These are phyloP conservation scores for Stenoptilia bipunctidactyla DNA, from an alignment of 2,888 invertebrate genomes.

Conservation along the genomic window DNA sequence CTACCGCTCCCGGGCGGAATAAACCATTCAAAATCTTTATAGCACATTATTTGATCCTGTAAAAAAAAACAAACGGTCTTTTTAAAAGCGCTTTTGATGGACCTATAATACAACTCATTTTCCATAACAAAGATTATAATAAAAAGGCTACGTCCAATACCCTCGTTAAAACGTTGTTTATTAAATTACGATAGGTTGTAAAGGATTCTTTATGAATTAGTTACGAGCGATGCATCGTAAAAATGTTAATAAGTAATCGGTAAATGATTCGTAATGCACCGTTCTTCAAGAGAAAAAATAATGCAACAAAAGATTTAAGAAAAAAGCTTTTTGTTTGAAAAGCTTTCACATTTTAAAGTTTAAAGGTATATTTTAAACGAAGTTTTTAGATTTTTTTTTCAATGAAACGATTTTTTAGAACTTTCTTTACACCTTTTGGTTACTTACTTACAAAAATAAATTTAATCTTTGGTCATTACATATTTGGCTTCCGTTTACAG, in stretches of 20 bases:
- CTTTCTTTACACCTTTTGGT: too few species aligned
- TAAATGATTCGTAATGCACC: slow-evolving; percentile 4
- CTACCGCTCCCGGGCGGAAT: slow-evolving; percentile 45
- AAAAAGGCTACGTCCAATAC: slow-evolving; percentile 30
- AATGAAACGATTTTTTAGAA: too few species aligned
- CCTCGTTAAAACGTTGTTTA: slow-evolving; percentile 44
- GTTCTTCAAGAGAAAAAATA: neutral
- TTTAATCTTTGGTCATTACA: too few species aligned
- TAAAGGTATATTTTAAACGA: too few species aligned
- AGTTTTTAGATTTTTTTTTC: too few species aligned
- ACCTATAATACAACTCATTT: slow-evolving; percentile 52
- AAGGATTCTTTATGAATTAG: slow-evolving; percentile 28
- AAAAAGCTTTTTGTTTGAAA: too few species aligned
- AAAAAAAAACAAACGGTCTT: slow-evolving; percentile 55
- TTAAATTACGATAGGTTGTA: slow-evolving; percentile 45
- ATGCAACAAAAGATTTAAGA: too few species aligned
- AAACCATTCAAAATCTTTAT: slow-evolving; percentile 62
- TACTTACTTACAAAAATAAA: too few species aligned
- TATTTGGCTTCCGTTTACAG: too few species aligned
- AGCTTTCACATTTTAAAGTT: too few species aligned
- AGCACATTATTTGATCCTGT: slow-evolving; percentile 63
- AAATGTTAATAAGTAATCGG: too few species aligned
- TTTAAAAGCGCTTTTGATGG: slow-evolving; percentile 38
- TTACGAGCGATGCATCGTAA: slow-evolving; percentile 5
- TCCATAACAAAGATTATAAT: slow-evolving; percentile 56